phyloP scores from a whole-genome alignment of 2,888 invertebrate species.

The Drosophila differens region DNA sequence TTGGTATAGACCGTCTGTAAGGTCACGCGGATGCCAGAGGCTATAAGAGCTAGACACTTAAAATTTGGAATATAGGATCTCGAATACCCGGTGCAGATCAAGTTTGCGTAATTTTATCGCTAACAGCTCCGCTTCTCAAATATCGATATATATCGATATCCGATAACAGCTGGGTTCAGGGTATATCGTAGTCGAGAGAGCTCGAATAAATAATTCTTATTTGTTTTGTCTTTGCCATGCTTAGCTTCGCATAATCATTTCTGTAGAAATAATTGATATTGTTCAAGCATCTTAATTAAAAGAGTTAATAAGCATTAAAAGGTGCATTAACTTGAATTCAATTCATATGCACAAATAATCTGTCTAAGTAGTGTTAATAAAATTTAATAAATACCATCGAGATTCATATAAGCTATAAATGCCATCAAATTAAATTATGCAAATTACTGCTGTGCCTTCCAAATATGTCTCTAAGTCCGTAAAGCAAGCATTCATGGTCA shows the following conservation, averaged over 20 bases:
- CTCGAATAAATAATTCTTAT: background rate
- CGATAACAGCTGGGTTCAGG: background rate
- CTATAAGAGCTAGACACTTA: background rate
- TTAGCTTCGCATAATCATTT: background rate
- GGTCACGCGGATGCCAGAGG: background rate
- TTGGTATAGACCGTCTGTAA: background rate
- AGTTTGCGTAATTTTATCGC: background rate
- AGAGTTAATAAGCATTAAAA: conserved; percentile 9
- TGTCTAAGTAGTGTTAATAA: conserved; percentile 46
- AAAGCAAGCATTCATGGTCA: conserved; percentile 6
- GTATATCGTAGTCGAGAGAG: background rate
- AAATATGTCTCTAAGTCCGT: background rate
- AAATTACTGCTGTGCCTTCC: background rate
- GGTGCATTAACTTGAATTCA: conserved; percentile 23
- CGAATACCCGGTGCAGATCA: background rate
- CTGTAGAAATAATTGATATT: too few relatives aligned
- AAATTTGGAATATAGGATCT: background rate
- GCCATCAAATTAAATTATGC: conserved; percentile 26
- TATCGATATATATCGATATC: background rate
- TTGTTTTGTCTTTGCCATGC: background rate
- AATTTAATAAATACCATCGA: conserved; percentile 34
- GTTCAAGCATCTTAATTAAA: too few relatives aligned
- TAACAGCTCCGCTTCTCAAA: background rate
- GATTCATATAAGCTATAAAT: conserved; percentile 29
- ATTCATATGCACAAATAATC: conserved; percentile 22